A percentile compares a stretch with the other conserved stretches of the same genome.
These are phyloP conservation scores for Drosophila equinoxialis DNA, from an alignment of 1,140 invertebrate species.

Conservation along the genomic window DNA sequence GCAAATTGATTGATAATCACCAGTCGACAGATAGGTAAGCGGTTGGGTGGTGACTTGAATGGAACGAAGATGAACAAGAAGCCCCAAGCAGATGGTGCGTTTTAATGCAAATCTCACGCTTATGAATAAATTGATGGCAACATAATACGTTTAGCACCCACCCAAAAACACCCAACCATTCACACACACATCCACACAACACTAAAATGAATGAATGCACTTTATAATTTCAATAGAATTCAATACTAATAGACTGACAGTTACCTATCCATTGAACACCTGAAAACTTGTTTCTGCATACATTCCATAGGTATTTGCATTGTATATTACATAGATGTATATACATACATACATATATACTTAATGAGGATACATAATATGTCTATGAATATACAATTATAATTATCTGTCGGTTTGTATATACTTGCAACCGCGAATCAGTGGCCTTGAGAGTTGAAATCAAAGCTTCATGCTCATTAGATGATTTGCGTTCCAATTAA, in stretches of 20 bases:
- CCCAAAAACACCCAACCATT: conserved; percentile 13
- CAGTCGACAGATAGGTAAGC: conserved; percentile 26
- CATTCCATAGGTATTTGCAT: conserved; percentile 43
- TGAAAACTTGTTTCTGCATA: conserved; percentile 40
- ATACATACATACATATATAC: background rate
- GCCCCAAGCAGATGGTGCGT: conserved; percentile 30
- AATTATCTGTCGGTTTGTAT: conserved; percentile 7
- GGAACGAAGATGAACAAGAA: background rate
- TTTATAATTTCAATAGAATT: conserved; percentile 46
- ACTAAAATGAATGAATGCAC: conserved; percentile 33
- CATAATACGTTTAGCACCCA: conserved; percentile 32
- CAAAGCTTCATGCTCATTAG: conserved; percentile 66
- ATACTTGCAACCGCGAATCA: background rate
- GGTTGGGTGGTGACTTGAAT: background rate
- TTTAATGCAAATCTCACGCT: conserved; percentile 37
- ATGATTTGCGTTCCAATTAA: conserved; percentile 77
- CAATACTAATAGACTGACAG: conserved; percentile 24
- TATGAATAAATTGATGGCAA: conserved; percentile 51
- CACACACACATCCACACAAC: conserved; percentile 17
- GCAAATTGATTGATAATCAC: conserved; percentile 66
- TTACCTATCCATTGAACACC: background rate
- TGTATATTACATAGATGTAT: conserved; percentile 18
- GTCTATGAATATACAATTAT: background rate
- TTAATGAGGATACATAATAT: background rate
- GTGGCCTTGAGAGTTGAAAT: conserved; percentile 54